Evolutionary conservation across 2,113 vertebrate species (phyloP), one percentile per base, ranked within the genome.

Genomic region (Nothobranchius furzeri): DNA sequence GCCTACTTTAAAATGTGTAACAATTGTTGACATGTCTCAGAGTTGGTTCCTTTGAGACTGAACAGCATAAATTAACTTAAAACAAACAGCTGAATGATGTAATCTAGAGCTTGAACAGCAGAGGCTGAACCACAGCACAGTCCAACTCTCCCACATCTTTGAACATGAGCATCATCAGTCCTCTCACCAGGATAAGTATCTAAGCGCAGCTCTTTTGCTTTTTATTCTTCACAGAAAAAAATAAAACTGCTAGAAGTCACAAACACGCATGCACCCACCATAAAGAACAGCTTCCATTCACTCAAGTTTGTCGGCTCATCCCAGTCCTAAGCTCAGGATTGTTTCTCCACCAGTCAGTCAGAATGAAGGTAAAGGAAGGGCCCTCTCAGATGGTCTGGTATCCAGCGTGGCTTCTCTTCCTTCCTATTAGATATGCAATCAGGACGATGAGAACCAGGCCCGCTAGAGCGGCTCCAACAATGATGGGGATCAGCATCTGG

Each of bases 321-420:
- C 60, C 25, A 11, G 17, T 65, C 46, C 60, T 51, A 67, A 55
- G 8, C 63, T 35, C 14, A 11, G 17, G 45, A 61, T 65, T 25
- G 25, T 60, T 30, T 45, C 43, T 57, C 60, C 57, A 37, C 35
- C 36, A 71, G 69, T 68, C 78, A 17, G 11, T 61, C 49, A 12
- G 49, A 20, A 52, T 60, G 12, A 20, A 64, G 53, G 30, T 60
- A 43, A 68, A 63, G 5, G 9, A 64, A 63, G 40, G 68, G 30
- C 56, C 24, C 3, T 0, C 45, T 96, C 94, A 99, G 83, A 99
- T 98, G 17, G 98, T 98, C 89, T 99, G 98, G 88, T 99, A 99
- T 84, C 98, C 97, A 36, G 97, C 97, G 1, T 98, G 97, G 85
- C 97, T 98, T 85, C 95, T 94, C 93, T 95, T 98, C 68, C 96